Evolutionary conservation across 2,888 invertebrate genomes (phyloP), one percentile per base, ranked within the genome.

Genomic region (Diarsia mendica): DNA sequence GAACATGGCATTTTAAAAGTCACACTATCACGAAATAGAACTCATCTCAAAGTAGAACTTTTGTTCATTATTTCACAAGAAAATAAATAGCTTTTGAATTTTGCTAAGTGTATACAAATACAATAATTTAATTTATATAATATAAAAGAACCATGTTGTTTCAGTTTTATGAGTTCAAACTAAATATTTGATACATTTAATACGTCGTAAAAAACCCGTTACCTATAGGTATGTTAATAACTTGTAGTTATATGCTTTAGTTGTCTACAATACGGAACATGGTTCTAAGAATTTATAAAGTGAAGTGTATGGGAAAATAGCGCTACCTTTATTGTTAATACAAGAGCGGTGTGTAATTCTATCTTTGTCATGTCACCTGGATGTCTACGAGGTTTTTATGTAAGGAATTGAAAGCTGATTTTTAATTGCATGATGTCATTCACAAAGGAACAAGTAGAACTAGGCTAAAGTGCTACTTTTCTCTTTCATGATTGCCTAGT

Each of bases 211-310:
- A 75, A 81, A 77, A 66, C 10, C 71, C 61, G 75, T 80, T 82
- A 68, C 28, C 18, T 33, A 75, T 75, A 74, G n/a, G 53, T 58
- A 77, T 77, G 72, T 67, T 74, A 73, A 72, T 81, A 61, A 69
- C n/a, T n/a, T n/a, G 66, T 74, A 68, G 70, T 67, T 84, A 70
- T 64, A 80, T 67, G 63, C 68, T 61, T 80, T 39, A 74, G 75
- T 67, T 72, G 64, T 60, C 67, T 68, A 75, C 60, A 76, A 73
- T 83, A 72, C 60, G 23, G 77, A 73, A 75, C 79, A 75, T 70
- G 79, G 51, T 88, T 88, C 87, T 75, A 46, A 84, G 88, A 84
- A 87, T 75, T 68, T 70, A 68, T 63, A 68, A 64, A 55, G 64
- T 75, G 70, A 39, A 67, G 70, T 73, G 75, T 81, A 83, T 85